Base-by-base conservation (phyloP, 53 echinoderm and acorn worm species). In the Zoroaster sp. region DNA sequence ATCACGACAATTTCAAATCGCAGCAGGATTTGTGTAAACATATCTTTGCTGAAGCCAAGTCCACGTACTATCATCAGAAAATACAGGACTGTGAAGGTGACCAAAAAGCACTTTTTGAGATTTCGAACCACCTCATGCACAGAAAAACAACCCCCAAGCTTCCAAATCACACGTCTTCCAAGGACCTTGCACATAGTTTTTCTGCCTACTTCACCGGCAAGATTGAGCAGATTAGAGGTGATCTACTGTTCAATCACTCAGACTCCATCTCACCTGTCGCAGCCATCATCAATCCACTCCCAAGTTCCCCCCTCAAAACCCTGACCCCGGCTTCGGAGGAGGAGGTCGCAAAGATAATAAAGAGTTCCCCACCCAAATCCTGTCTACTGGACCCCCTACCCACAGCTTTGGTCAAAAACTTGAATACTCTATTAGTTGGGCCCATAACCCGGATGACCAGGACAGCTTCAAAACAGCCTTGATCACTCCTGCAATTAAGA, bases 401-500 rank as follows among this genome's bases (percentile, higher is more conserved):
- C 14, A 89, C 89, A 25, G 46, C 44, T 12, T 15, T 79, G 10
- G 66, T 78, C 20, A 88, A 88, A 45, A 45, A 59, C 4, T 13
- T 25, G 15, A 11, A 42, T 10, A 35, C 76, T 35, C 14, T 28
- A 41, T n/a, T 39, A 4, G 45, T 11, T n/a, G n/a, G n/a, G 7
- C 43, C 51, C 7, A 89, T 89, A 17, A 69, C 46, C 21, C 30
- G 18, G 14, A 23, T 66, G 0, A 44, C 43, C 30, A 42, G 34
- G 30, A 3, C 3, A 21, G n/a, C 20, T 83, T 87, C 51, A 87
- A 87, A 40, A 40, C 67, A 15, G 91, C 86, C 21, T 38, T 86
- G 47, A 70, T 91, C 30, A 85, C 90, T 15, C 90, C 90, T 3
- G 63, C 82, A 23, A 41, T 90, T 46, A 81, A 90, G 30, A 83